phyloP scores from a whole-genome alignment of 2,113 vertebrate genomes.

The Empidonax alnorum region DNA sequence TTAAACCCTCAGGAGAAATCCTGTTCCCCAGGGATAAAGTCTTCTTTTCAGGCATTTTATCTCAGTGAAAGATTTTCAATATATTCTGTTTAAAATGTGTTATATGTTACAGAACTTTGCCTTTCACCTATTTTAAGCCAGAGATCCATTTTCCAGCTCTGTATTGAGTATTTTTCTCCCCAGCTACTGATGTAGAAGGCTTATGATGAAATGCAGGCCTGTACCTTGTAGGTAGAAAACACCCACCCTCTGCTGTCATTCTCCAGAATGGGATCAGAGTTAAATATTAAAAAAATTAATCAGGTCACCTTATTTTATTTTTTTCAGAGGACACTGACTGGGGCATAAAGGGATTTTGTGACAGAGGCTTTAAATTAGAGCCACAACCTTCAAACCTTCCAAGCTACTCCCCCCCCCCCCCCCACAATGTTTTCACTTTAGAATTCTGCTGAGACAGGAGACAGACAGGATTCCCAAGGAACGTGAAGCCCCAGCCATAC shows the following conservation, averaged over 20 bases:
- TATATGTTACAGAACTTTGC: not conserved
- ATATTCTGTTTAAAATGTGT: not conserved
- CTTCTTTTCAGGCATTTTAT: slow-evolving; percentile 28
- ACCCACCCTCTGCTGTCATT: not conserved
- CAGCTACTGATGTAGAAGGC: not conserved
- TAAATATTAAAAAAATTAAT: not conserved
- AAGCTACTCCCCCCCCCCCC: not conserved
- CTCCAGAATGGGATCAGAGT: not conserved
- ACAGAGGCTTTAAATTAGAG: not conserved
- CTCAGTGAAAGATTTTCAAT: not conserved
- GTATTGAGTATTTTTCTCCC: not conserved
- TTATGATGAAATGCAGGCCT: slow-evolving; percentile 8
- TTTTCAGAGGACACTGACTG: not conserved
- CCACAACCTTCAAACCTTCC: not conserved
- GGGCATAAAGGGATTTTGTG: not conserved
- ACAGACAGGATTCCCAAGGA: not conserved
- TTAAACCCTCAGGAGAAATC: not conserved
- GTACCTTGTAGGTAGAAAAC: not conserved
- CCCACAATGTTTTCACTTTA: not conserved
- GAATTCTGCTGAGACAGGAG: not conserved
- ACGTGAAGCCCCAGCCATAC: not conserved
- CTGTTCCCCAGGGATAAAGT: not conserved
- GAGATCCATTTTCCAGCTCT: not conserved
- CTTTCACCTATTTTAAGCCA: not conserved
- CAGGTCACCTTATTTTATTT: not conserved